Percentiles rank a stretch among this genome's conserved stretches.
Evolutionary conservation across 1,140 invertebrate genomes (phyloP).

Genomic region (Hycleus cichorii): DNA sequence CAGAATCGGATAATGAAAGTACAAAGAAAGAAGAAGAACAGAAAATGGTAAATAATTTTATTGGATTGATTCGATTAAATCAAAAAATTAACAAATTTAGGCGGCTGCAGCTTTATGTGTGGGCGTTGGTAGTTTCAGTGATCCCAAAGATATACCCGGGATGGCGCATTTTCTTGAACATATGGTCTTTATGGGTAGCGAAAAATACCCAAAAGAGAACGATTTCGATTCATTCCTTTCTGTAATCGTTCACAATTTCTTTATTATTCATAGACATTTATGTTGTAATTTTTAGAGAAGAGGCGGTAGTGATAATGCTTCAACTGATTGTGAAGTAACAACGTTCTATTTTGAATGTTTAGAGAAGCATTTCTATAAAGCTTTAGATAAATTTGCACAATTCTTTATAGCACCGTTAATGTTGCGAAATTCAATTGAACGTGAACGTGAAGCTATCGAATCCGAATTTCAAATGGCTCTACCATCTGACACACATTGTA

Average conservation of each 20-base stretch:
- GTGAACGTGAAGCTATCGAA: conserved; percentile 88
- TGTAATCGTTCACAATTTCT: conserved; percentile 9
- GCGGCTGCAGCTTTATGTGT: conserved; percentile 65
- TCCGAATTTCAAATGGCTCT: conserved; percentile 75
- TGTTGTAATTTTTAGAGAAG: conserved; percentile 47
- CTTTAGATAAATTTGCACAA: conserved; percentile 81
- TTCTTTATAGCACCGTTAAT: conserved; percentile 86
- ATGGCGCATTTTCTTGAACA: conserved; percentile 93
- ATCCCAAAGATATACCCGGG: conserved; percentile 71
- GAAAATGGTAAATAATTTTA: conserved; percentile 37
- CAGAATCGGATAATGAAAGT: conserved; percentile 31
- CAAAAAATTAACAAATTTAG: conserved; percentile 34
- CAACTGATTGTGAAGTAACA: conserved; percentile 77
- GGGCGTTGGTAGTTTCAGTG: conserved; percentile 64
- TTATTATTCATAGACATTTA: background rate
- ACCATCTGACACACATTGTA: conserved; percentile 58
- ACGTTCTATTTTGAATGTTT: conserved; percentile 84
- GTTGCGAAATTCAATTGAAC: conserved; percentile 74
- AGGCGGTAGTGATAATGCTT: conserved; percentile 75
- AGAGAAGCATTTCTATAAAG: conserved; percentile 63
- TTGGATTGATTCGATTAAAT: background rate
- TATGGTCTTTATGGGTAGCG: conserved; percentile 91
- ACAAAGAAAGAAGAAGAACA: conserved; percentile 32
- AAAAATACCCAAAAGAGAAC: conserved; percentile 81
- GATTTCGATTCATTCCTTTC: conserved; percentile 72